phyloP scores from a whole-genome alignment of 2,113 vertebrate species.

The Nesogale talazaci region DNA sequence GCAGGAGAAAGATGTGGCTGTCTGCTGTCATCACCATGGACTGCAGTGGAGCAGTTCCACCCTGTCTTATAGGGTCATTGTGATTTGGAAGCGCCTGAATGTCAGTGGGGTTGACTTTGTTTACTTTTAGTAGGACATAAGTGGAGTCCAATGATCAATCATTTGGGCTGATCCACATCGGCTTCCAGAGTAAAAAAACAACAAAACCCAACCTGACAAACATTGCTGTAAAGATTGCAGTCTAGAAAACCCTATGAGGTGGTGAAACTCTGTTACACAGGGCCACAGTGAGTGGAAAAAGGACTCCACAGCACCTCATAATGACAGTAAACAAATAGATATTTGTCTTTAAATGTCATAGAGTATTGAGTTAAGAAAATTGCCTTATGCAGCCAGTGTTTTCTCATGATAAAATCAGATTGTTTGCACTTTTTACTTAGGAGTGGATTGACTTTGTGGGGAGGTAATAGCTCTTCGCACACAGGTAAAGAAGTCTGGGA shows the following conservation, averaged over 20 bases:
- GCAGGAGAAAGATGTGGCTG: not conserved
- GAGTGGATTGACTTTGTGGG: not conserved
- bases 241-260: not conserved
- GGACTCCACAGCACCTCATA: not conserved
- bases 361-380: slow-evolving; percentile 43
- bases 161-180: not conserved
- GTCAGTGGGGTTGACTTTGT: not conserved
- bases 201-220: not conserved
- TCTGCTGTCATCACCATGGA: not conserved
- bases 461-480: slow-evolving; percentile 19
- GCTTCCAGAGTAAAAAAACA: not conserved
- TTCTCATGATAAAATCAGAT: slow-evolving; percentile 58
- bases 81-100: not conserved
- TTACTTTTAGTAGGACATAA: not conserved
- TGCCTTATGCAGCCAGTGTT: slow-evolving; percentile 26
- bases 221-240: not conserved
- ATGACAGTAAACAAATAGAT: not conserved
- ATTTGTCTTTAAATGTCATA: not conserved
- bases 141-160: too few species aligned
- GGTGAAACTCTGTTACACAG: not conserved
- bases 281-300: not conserved
- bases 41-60: not conserved
- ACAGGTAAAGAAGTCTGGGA: slow-evolving; percentile 49
- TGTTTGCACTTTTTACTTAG: slow-evolving; percentile 9
- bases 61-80: not conserved